Percentiles rank a stretch among this genome's conserved stretches.
phyloP scores from a whole-genome alignment of 2,797 vertebrate genomes.

The Lagocephalus sceleratus region DNA sequence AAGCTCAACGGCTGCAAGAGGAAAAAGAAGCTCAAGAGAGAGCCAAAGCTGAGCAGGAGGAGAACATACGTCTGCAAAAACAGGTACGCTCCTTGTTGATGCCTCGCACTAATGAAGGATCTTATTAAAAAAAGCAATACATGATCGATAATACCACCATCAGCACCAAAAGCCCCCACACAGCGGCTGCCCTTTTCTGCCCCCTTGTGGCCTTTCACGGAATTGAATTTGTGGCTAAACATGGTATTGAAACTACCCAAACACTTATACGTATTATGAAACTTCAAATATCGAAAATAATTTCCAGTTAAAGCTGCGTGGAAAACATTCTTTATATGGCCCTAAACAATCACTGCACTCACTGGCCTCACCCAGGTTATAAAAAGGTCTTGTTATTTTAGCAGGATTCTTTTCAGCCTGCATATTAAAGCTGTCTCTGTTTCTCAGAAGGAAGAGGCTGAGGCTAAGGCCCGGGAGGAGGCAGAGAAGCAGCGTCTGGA shows the following conservation, averaged over 20 bases:
- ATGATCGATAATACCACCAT: not conserved
- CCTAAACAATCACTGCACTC: constrained; percentile 55
- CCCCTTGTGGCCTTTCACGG: constrained; percentile 54
- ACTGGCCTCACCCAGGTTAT: constrained; percentile 49
- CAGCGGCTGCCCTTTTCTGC: constrained; percentile 20
- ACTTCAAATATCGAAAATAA: constrained; percentile 47
- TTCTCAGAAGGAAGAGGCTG: constrained; percentile 91
- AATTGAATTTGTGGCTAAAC: constrained; percentile 23
- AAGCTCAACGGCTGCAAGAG: constrained; percentile 78
- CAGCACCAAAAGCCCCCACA: too few relatives aligned
- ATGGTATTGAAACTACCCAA: not conserved
- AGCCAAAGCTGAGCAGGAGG: constrained; percentile 83
- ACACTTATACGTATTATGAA: not conserved
- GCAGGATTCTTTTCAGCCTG: constrained; percentile 14
- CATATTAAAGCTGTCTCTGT: constrained; percentile 20
- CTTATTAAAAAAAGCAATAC: too few relatives aligned
- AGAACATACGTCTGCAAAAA: constrained; percentile 87
- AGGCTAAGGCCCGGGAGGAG: constrained; percentile 86
- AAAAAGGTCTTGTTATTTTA: constrained; percentile 48
- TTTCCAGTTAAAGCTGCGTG: constrained; percentile 14
- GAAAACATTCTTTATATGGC: constrained; percentile 48
- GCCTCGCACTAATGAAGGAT: not conserved
- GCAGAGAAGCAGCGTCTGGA: constrained; percentile 91
- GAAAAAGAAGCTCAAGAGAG: constrained; percentile 85
- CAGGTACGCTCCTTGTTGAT: constrained; percentile 74